A percentile compares a stretch with the other conserved stretches of the same genome.
phyloP scores from a whole-genome alignment of 1,140 invertebrate genomes.

The Sminthurinus signatus region DNA sequence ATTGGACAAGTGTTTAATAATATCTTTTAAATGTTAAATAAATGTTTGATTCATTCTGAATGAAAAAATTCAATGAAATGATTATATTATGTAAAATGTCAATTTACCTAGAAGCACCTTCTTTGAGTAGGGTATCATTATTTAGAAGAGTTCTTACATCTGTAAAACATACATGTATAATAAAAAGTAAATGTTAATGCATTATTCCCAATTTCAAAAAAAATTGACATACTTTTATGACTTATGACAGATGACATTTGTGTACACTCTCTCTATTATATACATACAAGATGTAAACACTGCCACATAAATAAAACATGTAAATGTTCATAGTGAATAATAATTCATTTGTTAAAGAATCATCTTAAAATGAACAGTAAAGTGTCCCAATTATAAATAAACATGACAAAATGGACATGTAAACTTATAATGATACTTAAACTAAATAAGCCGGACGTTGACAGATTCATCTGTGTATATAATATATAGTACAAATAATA shows the following conservation, averaged over 20 bases:
- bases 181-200: not conserved
- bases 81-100: too few species aligned
- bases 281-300: too few species aligned
- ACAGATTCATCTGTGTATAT: not conserved
- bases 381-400: too few species aligned
- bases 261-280: too few species aligned
- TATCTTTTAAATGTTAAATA: constrained; percentile 13
- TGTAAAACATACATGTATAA: constrained; percentile 45
- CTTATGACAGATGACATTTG: not conserved
- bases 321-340: too few species aligned
- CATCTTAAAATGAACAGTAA: too few species aligned
- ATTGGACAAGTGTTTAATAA: too few species aligned
- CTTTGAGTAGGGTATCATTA: constrained; percentile 91
- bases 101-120: constrained; percentile 72
- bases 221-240: not conserved
- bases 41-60: not conserved
- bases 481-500: too few species aligned
- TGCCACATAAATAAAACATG: too few species aligned
- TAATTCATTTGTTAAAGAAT: too few species aligned
- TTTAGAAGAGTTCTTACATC: constrained; percentile 93
- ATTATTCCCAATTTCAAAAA: not conserved
- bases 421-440: not conserved
- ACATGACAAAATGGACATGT: not conserved
- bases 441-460: constrained; percentile 3
- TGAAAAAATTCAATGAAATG: not conserved